A percentile compares a stretch with the other conserved stretches of the same genome.
phyloP scores from a whole-genome alignment of 92 coral and sea anemone species.

The Chrysogorgia sp. region DNA sequence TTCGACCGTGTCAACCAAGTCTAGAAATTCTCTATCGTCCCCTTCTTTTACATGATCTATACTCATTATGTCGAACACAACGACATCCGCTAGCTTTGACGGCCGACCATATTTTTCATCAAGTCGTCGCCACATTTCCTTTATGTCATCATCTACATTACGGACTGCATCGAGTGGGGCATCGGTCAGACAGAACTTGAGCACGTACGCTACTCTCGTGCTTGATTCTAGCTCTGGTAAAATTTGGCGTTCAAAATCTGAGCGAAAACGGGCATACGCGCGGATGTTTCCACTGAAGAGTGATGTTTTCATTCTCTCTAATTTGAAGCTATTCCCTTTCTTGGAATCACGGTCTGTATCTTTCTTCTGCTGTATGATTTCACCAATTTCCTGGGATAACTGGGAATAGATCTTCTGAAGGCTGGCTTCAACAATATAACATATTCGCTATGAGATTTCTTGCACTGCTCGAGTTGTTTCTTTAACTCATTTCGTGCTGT shows the following conservation, averaged over 20 bases:
- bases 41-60: constrained; percentile 21
- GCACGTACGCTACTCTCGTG: constrained; percentile 49
- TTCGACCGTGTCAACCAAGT: constrained; percentile 1
- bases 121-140: constrained; percentile 50
- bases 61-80: constrained; percentile 20
- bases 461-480: background rate
- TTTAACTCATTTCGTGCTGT: constrained; percentile 1
- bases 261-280: constrained; percentile 25
- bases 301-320: too few relatives aligned
- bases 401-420: background rate
- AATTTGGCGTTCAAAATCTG: constrained; percentile 59
- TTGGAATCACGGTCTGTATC: too few relatives aligned
- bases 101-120: constrained; percentile 50
- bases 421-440: background rate
- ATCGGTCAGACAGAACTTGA: constrained; percentile 16
- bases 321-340: too few relatives aligned
- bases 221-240: constrained; percentile 35
- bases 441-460: constrained; percentile 6
- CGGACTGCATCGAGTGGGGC: background rate
- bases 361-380: background rate
- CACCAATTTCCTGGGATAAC: constrained; percentile 11
- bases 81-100: constrained; percentile 20
- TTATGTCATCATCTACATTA: constrained; percentile 41
- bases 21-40: constrained; percentile 9
- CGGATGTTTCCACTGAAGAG: background rate